Base-by-base conservation (phyloP, 2,797 vertebrate genomes). In the Xenopus petersii region DNA sequence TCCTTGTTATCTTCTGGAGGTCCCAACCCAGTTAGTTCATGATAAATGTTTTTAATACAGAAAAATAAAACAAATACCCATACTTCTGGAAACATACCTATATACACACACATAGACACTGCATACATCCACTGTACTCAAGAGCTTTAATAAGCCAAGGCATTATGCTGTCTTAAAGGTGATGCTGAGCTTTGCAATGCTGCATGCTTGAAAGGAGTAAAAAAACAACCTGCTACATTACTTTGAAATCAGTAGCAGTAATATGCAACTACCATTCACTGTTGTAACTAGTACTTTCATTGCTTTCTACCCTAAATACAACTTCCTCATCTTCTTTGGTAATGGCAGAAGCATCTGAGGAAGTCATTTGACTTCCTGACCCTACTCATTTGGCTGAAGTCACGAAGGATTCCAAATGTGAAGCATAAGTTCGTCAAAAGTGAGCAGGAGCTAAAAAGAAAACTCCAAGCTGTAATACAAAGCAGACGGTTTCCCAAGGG, bases 351-450 rank as follows among this genome's bases (percentile, higher is more conserved):
- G 89, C 90, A 88, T 89, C 88, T 90, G 88, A 88, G 84, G 86
- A 88, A 87, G 85, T 86, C 88, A 75, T 80, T 88, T 89, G 83
- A 92, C 88, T 89, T 90, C 84, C 86, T 91, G 89, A 91, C 89
- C 89, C 77, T 64, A 87, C 86, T 84, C 86, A 91, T 92, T 91
- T 86, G 89, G 90, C 86, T 87, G 85, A 89, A 91, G 88, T 91
- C 92, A 92, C 81, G 55, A 88, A 83, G 92, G 88, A 93, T 90
- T 80, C 86, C 90, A 94, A 92, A 87, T 92, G 88, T 86, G 84
- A 90, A 92, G 92, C 91, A 88, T 89, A 93, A 92, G 89, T 85
- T 87, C 91, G 90, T 93, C 90, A 89, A 88, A 90, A 91, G 88
- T 80, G 82, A 89, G 86, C 84, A 85, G 88, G 83, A 84, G 87